Evolutionary conservation across 2,113 vertebrate genomes (phyloP).

Genomic region (Catharus minimus): DNA sequence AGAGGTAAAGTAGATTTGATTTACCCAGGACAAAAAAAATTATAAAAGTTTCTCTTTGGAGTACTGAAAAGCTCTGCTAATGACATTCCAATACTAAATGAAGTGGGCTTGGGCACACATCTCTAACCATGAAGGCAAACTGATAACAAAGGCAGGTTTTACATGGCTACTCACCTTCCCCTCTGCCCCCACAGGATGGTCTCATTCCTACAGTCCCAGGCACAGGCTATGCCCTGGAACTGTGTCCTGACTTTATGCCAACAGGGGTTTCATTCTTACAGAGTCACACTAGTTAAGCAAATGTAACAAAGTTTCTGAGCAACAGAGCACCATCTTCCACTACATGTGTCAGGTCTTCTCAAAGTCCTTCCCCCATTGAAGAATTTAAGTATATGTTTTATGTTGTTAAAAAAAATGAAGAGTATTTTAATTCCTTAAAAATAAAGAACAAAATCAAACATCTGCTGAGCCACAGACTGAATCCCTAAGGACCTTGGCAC

Average conservation of each 20-base stretch:
- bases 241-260: neutral
- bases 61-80: neutral
- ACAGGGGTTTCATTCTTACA: neutral
- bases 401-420: neutral
- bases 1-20: neutral
- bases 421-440: neutral
- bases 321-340: neutral
- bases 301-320: neutral
- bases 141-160: neutral
- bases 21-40: neutral
- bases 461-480: neutral
- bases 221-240: neutral
- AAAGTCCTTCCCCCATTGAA: neutral
- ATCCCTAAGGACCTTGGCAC: neutral
- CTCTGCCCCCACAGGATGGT: neutral
- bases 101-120: neutral
- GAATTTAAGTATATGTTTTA: neutral
- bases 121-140: neutral
- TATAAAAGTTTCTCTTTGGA: neutral
- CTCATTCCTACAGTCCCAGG: neutral
- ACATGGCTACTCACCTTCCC: neutral
- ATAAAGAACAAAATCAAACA: neutral
- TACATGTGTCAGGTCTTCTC: neutral
- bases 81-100: neutral
- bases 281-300: neutral